Base-by-base conservation (phyloP, 2,888 invertebrate species). In the Brenthis ino region DNA sequence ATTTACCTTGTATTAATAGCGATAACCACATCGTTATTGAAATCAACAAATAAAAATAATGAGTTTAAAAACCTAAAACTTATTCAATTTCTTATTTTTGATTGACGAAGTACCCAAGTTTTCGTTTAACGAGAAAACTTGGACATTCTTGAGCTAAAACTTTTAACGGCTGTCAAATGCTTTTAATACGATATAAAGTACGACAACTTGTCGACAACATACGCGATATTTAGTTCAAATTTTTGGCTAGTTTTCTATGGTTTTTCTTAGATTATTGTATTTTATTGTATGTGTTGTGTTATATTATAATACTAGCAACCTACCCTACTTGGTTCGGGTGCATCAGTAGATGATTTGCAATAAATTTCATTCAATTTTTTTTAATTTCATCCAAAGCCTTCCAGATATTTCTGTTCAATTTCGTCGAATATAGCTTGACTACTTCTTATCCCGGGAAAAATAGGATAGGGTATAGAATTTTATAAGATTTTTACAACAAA, bases 121-220 rank as follows among this genome's bases (percentile, higher is more conserved):
- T 73, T 71, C 73, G 74, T 76, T 76, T 78, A 77, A 79, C 72
- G 76, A 79, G 77, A 76, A 78, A 79, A 76, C 71, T 78, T 76
- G 48, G 53, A 68, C 64, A 72, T 72, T 75, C 70, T 67, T 64
- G 57, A 60, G 63, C 56, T 57, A 67, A 69, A 78, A 79, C 71
- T 75, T 76, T 68, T 68, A 70, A 65, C 58, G 51, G 55, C 61
- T 68, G 67, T 67, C 67, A 68, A 66, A 68, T 65, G 51, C 37
- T 24, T 56, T 64, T 20, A 28, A 20, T 60, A 57, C 16, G 16
- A 51, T 57, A 66, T 56, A 63, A 50, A 57, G 56, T 50, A 63
- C 20, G 20, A 20, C 20, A 20, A 20, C 63, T 60, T 60, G 60
- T 60, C 50, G 60, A 50, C 60, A n/a, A 28, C 16, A 63, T 63